Evolutionary conservation across 1,140 invertebrate species (phyloP).

Genomic region (Heliconius hewitsoni): DNA sequence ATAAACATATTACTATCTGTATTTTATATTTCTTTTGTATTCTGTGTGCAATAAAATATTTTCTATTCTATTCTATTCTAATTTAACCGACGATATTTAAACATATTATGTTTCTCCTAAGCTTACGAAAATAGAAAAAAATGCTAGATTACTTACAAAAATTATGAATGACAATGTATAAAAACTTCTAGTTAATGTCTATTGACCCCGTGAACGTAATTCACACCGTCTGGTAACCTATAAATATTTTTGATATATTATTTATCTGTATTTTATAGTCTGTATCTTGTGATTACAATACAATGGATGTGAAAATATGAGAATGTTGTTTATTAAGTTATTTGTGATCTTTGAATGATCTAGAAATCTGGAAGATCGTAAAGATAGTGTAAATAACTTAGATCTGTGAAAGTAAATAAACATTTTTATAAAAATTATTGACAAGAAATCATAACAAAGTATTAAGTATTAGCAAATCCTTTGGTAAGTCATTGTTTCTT

Average conservation of each 20-base stretch:
- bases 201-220: too few species aligned
- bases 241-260: neutral
- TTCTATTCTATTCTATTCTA: too few species aligned
- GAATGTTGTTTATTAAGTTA: neutral
- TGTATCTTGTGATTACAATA: slow-evolving; percentile 16
- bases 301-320: slow-evolving; percentile 9
- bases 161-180: too few species aligned
- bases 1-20: too few species aligned
- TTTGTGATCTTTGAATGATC: slow-evolving; percentile 16
- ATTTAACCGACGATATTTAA: too few species aligned
- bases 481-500: slow-evolving; percentile 36
- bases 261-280: neutral
- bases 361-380: slow-evolving; percentile 1
- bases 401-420: neutral
- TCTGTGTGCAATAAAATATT: too few species aligned
- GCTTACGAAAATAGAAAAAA: too few species aligned
- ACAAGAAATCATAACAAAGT: neutral
- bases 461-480: neutral
- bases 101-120: too few species aligned
- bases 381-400: neutral
- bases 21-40: too few species aligned
- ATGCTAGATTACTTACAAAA: too few species aligned
- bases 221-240: too few species aligned
- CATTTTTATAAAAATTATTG: neutral
- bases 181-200: too few species aligned